These are phyloP conservation scores for Cantharis lateralis DNA, from an alignment of 2,888 invertebrate genomes.

Conservation along the genomic window DNA sequence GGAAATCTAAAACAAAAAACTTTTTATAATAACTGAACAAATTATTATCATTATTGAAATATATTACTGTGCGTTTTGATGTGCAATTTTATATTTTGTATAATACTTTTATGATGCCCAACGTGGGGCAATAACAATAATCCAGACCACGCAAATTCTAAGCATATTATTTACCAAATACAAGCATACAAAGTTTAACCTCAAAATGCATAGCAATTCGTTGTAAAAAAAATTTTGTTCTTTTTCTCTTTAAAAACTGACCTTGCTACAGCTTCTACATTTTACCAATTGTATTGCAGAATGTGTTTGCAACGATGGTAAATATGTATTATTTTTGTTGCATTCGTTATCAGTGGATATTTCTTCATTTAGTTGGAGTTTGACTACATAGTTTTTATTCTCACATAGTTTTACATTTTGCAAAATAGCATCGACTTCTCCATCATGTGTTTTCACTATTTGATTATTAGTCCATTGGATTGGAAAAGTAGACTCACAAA, in stretches of 20 bases:
- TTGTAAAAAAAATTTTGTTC: no score
- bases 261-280: neutral
- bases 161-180: no score
- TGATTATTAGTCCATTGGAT: neutral
- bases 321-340: neutral
- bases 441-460: neutral
- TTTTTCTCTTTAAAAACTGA: neutral
- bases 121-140: no score
- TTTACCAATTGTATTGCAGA: neutral
- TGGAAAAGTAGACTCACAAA: neutral
- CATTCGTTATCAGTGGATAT: neutral
- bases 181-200: no score
- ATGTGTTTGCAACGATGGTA: neutral
- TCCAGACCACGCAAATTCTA: no score
- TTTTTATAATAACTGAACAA: neutral
- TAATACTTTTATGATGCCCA: no score
- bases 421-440: neutral
- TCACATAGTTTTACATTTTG: neutral
- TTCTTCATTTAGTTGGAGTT: neutral
- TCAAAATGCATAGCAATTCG: no score
- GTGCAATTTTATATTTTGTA: no score
- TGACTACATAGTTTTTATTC: neutral
- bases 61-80: no score
- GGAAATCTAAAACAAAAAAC: neutral
- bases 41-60: no score